Evolutionary conservation across 2,113 vertebrate genomes (phyloP).

Genomic region (Colossoma macropomum): DNA sequence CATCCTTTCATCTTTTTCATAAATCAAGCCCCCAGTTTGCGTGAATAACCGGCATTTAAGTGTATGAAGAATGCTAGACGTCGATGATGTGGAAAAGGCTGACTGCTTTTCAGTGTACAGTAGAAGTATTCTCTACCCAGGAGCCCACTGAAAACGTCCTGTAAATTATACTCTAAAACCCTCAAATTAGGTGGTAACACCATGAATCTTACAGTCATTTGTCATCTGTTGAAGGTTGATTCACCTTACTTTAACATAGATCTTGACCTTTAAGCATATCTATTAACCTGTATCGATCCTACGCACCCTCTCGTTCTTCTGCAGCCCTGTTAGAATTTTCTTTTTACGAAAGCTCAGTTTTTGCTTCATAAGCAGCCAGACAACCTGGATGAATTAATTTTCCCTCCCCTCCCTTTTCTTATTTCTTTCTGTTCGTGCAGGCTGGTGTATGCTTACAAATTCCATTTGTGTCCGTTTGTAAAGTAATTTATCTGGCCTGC

Average conservation of each 20-base stretch:
- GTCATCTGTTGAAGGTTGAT: not conserved
- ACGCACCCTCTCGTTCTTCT: not conserved
- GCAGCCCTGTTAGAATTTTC: not conserved
- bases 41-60: not conserved
- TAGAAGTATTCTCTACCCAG: not conserved
- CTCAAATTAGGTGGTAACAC: not conserved
- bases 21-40: not conserved
- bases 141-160: not conserved
- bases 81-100: not conserved
- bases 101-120: not conserved
- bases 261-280: slow-evolving; percentile 22
- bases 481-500: slow-evolving; percentile 62
- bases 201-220: not conserved
- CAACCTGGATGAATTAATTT: slow-evolving; percentile 42
- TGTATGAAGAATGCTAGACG: not conserved
- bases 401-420: not conserved
- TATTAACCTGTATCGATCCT: slow-evolving; percentile 24
- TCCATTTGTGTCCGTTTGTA: slow-evolving; percentile 56
- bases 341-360: slow-evolving; percentile 29
- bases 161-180: not conserved
- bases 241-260: slow-evolving; percentile 2
- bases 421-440: slow-evolving; percentile 11
- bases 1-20: not conserved
- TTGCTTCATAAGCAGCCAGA: slow-evolving; percentile 35
- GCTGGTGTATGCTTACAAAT: slow-evolving; percentile 49